Percentiles rank a stretch among this genome's conserved stretches.
Evolutionary conservation across 2,113 vertebrate genomes (phyloP).

Genomic region (Tragelaphus buxtoni): DNA sequence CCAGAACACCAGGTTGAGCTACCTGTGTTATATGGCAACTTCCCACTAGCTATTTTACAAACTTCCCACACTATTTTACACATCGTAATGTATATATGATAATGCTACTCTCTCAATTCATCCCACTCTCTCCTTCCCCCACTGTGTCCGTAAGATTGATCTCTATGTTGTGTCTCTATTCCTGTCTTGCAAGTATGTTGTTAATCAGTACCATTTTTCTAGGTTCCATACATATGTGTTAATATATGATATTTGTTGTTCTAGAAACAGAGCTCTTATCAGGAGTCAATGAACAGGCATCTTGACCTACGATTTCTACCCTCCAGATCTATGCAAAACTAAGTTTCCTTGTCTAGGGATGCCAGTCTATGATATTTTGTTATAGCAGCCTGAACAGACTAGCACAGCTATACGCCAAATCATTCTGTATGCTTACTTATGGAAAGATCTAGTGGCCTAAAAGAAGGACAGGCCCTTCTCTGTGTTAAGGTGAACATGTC

Average conservation of each 20-base stretch:
- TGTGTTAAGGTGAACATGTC: conserved; percentile 92
- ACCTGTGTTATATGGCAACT: background rate
- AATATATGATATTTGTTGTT: background rate
- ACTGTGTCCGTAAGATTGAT: background rate
- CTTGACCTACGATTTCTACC: background rate
- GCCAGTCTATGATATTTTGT: background rate
- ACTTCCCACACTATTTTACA: background rate
- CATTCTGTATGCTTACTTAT: conserved; percentile 86
- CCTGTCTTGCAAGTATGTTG: background rate
- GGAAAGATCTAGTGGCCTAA: conserved; percentile 88
- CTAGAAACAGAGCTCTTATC: background rate
- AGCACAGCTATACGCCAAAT: conserved; percentile 80
- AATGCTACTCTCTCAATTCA: background rate
- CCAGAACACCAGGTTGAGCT: background rate
- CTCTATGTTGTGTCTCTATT: background rate
- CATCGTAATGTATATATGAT: background rate
- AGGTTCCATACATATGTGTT: background rate
- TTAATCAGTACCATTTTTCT: background rate
- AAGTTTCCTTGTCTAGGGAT: background rate
- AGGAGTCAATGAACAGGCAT: background rate
- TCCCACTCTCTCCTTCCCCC: background rate
- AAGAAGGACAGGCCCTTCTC: conserved; percentile 90
- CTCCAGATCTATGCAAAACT: background rate
- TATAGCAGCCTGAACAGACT: background rate
- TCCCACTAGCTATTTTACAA: background rate